Conservation (phyloP, 2,113 vertebrate genomes). For the Phoxinus phoxinus region DNA sequence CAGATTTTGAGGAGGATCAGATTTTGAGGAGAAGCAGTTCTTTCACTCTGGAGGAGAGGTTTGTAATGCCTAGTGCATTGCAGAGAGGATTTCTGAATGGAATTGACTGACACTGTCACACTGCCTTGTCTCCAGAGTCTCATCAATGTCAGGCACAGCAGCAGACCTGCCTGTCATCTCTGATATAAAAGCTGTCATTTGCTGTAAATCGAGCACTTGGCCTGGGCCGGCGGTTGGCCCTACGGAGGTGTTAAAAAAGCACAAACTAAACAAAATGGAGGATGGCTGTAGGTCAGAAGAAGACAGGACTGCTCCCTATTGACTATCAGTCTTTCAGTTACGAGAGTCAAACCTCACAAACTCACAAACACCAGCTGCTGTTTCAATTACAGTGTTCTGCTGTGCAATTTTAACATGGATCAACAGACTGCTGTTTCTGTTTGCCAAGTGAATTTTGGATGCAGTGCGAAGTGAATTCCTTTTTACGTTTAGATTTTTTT, state of each 20-base stretch:
- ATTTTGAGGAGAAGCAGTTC: slow-evolving; percentile 18
- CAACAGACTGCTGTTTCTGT: slow-evolving; percentile 34
- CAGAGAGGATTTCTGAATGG: slow-evolving; percentile 43
- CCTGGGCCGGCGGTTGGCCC: slow-evolving; percentile 19
- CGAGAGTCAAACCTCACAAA: slow-evolving; percentile 15
- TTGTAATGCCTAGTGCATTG: slow-evolving; percentile 24
- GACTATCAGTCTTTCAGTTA: not conserved
- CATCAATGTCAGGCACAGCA: slow-evolving; percentile 49
- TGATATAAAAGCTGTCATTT: slow-evolving; percentile 51
- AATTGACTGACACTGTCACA: slow-evolving; percentile 35
- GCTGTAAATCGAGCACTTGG: slow-evolving; percentile 42
- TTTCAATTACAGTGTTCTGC: slow-evolving; percentile 72
- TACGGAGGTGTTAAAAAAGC: slow-evolving; percentile 45
- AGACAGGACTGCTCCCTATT: not conserved
- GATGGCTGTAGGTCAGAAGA: slow-evolving; percentile 30
- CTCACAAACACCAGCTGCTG: slow-evolving; percentile 74
- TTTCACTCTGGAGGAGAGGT: slow-evolving; percentile 10
- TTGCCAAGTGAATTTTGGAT: slow-evolving; percentile 40
- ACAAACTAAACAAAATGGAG: slow-evolving; percentile 37
- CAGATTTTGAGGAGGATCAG: slow-evolving; percentile 14
- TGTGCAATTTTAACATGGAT: slow-evolving; percentile 68
- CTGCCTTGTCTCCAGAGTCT: slow-evolving; percentile 48
- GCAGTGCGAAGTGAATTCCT: slow-evolving; percentile 18
- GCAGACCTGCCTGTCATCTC: slow-evolving; percentile 45
- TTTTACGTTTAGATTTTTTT: not conserved